phyloP scores from a whole-genome alignment of 2,113 vertebrate species.

The Sciurus niger region DNA sequence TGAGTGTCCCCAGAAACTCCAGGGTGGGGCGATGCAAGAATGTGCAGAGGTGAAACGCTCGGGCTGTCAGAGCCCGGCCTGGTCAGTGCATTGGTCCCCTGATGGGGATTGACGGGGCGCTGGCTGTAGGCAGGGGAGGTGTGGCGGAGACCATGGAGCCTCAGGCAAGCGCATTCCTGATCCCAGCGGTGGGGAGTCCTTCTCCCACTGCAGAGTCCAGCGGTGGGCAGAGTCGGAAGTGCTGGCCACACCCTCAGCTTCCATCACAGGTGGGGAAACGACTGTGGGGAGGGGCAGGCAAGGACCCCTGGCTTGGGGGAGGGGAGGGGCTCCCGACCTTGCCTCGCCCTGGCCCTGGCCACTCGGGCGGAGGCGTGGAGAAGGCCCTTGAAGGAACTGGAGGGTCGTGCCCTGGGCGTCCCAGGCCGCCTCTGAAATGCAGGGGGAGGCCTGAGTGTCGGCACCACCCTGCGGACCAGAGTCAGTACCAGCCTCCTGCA shows the following conservation, averaged over 20 bases:
- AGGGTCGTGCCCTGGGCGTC: background rate
- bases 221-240: background rate
- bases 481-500: background rate
- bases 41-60: too few relatives aligned
- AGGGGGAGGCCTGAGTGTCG: background rate
- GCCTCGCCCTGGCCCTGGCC: background rate
- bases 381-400: background rate
- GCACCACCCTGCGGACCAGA: background rate
- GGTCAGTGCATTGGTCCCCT: too few relatives aligned
- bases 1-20: too few relatives aligned
- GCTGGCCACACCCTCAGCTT: background rate
- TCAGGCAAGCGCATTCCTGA: background rate
- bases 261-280: background rate
- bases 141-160: background rate
- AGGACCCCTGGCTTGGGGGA: background rate
- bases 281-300: background rate
- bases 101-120: too few relatives aligned
- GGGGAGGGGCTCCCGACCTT: background rate
- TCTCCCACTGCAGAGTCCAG: background rate
- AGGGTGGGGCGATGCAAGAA: too few relatives aligned
- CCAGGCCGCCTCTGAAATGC: background rate
- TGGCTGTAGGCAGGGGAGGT: too few relatives aligned
- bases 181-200: background rate
- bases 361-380: background rate
- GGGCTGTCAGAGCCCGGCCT: too few relatives aligned